Conservation (phyloP, 2,888 invertebrate species). For the Apodemia duryi region DNA sequence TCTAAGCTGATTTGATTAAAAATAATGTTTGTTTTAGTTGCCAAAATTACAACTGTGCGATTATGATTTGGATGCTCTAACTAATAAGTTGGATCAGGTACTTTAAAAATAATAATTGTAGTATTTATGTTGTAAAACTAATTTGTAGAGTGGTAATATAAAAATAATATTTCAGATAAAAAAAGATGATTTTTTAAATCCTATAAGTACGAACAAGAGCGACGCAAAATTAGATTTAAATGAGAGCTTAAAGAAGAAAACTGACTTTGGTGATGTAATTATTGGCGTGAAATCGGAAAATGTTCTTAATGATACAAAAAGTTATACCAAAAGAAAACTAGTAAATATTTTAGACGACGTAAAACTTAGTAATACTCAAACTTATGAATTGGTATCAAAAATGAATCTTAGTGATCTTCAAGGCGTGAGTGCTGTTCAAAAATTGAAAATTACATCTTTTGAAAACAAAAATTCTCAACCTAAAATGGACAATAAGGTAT, state of each 20-base stretch:
- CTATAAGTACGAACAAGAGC: slow-evolving; percentile 25
- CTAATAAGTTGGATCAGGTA: slow-evolving; percentile 55
- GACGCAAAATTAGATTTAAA: slow-evolving; percentile 25
- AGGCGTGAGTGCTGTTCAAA: slow-evolving; percentile 35
- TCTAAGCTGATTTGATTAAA: not conserved
- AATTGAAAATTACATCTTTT: not conserved
- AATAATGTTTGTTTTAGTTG: slow-evolving; percentile 44
- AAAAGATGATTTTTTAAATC: slow-evolving; percentile 34
- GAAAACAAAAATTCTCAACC: not conserved
- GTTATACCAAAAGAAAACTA: slow-evolving; percentile 53
- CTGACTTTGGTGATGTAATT: slow-evolving; percentile 27
- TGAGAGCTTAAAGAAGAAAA: slow-evolving; percentile 26
- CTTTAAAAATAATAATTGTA: slow-evolving; percentile 13
- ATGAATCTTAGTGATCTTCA: slow-evolving; percentile 45
- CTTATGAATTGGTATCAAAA: slow-evolving; percentile 48
- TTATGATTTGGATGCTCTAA: slow-evolving; percentile 48
- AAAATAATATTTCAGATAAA: slow-evolving; percentile 40
- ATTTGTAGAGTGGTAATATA: not conserved
- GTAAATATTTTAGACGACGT: slow-evolving; percentile 63
- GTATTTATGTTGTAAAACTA: not conserved
- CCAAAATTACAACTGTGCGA: slow-evolving; percentile 49
- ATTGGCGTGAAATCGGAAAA: slow-evolving; percentile 34
- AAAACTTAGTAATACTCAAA: slow-evolving; percentile 45
- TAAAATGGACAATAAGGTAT: not conserved
- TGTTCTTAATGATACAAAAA: slow-evolving; percentile 33